Percentiles rank a stretch among this genome's conserved stretches.
These are phyloP conservation scores for Pharmacophagus antenor DNA, from an alignment of 2,888 invertebrate genomes.

Conservation along the genomic window DNA sequence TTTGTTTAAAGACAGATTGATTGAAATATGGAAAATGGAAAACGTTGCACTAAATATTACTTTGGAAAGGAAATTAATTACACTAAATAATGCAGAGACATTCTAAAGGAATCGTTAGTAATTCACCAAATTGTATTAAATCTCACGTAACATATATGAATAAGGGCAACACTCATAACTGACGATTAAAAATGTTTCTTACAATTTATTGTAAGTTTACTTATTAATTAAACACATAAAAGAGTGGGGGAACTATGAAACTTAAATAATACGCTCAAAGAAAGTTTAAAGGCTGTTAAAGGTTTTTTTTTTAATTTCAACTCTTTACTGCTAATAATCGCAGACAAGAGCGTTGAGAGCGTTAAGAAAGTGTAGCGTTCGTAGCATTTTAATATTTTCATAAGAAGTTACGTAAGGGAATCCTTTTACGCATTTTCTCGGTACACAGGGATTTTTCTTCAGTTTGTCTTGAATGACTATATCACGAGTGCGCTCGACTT, in stretches of 20 bases:
- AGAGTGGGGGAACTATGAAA: not conserved
- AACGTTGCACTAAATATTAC: no score
- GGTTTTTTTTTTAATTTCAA: conserved; percentile 1
- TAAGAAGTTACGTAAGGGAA: conserved; percentile 29
- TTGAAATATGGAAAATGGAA: no score
- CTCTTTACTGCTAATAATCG: conserved; percentile 12
- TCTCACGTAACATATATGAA: no score
- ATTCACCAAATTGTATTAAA: no score
- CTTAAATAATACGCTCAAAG: not conserved
- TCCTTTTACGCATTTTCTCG: conserved; percentile 38
- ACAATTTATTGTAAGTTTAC: no score
- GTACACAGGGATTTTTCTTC: conserved; percentile 36
- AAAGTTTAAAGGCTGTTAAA: not conserved
- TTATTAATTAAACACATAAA: no score
- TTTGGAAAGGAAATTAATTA: no score
- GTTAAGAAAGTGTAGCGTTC: conserved; percentile 23
- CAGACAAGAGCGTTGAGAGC: conserved; percentile 20
- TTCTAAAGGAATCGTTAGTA: no score
- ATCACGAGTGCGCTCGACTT: conserved; percentile 40
- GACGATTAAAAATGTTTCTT: no score
- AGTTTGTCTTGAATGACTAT: conserved; percentile 42
- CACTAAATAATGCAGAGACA: no score
- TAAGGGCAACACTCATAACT: no score
- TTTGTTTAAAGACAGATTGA: no score
- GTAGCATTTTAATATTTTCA: conserved; percentile 34